These are phyloP conservation scores for Xanthia togata DNA, from an alignment of 2,888 invertebrate genomes.

Conservation along the genomic window DNA sequence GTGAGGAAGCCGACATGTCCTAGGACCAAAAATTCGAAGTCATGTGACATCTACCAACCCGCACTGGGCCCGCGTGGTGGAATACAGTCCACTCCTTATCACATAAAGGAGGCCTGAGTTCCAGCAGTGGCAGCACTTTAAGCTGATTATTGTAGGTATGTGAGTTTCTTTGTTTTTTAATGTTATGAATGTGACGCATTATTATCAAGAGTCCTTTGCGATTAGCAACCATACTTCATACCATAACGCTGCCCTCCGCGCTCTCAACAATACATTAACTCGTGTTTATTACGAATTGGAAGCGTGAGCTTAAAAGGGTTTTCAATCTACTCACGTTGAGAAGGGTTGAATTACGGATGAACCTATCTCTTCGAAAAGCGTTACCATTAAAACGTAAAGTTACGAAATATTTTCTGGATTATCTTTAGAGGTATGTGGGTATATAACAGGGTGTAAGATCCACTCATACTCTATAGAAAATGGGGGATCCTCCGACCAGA, in stretches of 20 bases:
- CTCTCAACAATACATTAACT: constrained; percentile 4
- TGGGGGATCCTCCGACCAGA: too few relatives aligned
- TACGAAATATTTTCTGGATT: constrained; percentile 5
- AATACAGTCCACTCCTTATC: too few relatives aligned
- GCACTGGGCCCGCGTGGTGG: too few relatives aligned
- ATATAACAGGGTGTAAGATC: too few relatives aligned
- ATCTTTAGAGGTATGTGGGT: not conserved
- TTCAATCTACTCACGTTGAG: constrained; percentile 32
- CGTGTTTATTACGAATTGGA: not conserved
- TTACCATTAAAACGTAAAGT: constrained; percentile 8
- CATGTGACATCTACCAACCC: too few relatives aligned
- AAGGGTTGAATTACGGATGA: constrained; percentile 42
- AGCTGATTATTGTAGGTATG: too few relatives aligned
- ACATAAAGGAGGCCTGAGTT: too few relatives aligned
- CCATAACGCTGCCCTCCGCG: not conserved
- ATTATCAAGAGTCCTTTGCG: not conserved
- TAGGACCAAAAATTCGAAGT: too few relatives aligned
- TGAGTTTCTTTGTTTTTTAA: too few relatives aligned
- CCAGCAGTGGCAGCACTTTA: too few relatives aligned
- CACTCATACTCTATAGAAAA: too few relatives aligned
- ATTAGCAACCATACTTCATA: not conserved
- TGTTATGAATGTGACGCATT: not conserved
- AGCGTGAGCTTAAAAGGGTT: constrained; percentile 8
- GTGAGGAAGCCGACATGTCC: too few relatives aligned
- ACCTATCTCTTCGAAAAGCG: not conserved